Percentiles rank a stretch among this genome's conserved stretches.
Evolutionary conservation across 2,113 vertebrate genomes (phyloP).

Genomic region (Phoenicopterus ruber): DNA sequence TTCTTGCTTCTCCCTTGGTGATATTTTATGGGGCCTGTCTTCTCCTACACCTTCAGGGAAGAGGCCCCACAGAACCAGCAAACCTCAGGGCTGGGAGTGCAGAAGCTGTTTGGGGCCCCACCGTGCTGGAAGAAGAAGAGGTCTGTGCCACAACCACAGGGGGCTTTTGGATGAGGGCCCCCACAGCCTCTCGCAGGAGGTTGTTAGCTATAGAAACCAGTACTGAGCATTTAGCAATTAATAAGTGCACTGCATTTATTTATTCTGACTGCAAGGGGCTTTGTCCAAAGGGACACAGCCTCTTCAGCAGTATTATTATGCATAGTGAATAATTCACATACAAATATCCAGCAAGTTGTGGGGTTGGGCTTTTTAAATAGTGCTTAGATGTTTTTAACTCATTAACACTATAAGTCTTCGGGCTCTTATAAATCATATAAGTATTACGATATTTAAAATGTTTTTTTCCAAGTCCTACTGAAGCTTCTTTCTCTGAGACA

Average conservation of each 20-base stretch:
- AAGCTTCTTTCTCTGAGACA: neutral
- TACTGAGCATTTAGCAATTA: neutral
- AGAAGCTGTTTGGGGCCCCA: neutral
- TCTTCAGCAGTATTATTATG: neutral
- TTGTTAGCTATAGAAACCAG: neutral
- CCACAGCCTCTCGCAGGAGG: neutral
- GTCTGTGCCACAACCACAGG: neutral
- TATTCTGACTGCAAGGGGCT: neutral
- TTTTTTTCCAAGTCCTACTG: neutral
- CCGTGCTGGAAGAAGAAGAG: neutral
- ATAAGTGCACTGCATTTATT: neutral
- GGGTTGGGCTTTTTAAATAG: neutral
- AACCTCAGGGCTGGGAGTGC: neutral
- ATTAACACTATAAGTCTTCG: neutral
- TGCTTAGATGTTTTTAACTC: neutral
- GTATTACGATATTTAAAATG: neutral
- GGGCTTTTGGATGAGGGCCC: neutral
- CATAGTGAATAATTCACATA: neutral
- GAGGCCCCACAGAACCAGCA: neutral
- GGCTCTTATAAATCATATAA: neutral
- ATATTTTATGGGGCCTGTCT: neutral
- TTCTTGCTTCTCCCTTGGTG: neutral
- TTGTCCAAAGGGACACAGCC: neutral
- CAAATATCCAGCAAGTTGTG: neutral
- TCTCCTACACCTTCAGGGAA: neutral